Evolutionary conservation across 1,140 invertebrate species (phyloP), one percentile per base, ranked within the genome.

Genomic region (Tribolium castaneum): DNA sequence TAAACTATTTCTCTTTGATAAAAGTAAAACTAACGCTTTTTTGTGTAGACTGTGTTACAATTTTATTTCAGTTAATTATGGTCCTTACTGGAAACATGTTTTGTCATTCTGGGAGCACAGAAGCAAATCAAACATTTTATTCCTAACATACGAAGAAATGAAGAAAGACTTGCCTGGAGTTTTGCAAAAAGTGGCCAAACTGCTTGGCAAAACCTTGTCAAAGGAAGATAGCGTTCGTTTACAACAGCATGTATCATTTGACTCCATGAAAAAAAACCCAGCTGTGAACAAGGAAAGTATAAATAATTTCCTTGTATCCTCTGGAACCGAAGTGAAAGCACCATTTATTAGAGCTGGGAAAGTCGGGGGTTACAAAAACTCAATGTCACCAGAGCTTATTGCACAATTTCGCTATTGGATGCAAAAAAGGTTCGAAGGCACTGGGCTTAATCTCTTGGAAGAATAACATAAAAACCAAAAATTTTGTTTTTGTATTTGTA

Each of bases 131-230:
- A 94, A 94, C 83, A 83, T 95, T 70, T 82, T 94, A 0, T 94
- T 94, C 81, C 83, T 94, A 12, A 94, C 93, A 82, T 95, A 94
- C 82, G 94, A 95, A 86, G 92, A 95, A 78, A 91, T 95, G 86
- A 88, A 89, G 51, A 89, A 89, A 83, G 92, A 39, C 10, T 39
- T 39, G 35, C 50, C 50, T 10, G 12, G 16, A 52, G 50, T 52
- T 14, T 12, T 52, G 6, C 50, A 52, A 52, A 52, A 52, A 52
- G 50, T 52, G 3, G 50, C 50, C 13, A 13, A 52, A 52, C n/a
- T 52, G 50, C 16, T 52, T 13, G 16, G 50, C 6, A 52, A 52
- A 52, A 52, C 50, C 5, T 9, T 52, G 7, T 12, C 12, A 1
- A 19, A 52, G 6, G 50, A 52, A 13, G 10, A 52, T 6, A 52